Evolutionary conservation across 2,797 vertebrate genomes (phyloP), one percentile per base, ranked within the genome.

Genomic region (Sebastes steindachneri): DNA sequence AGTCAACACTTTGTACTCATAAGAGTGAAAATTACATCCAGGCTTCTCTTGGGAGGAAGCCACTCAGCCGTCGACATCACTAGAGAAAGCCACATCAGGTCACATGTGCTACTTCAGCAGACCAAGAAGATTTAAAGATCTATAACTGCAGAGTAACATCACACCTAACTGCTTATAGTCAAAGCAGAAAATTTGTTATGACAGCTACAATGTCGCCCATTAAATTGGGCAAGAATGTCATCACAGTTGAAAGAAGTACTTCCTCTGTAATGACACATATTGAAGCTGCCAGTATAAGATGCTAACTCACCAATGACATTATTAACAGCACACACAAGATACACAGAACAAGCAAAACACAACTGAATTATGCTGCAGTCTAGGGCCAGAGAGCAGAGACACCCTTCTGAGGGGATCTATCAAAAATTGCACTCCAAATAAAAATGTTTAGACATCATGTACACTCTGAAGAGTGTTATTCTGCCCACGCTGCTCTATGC

Each of bases 341-440:
- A 51, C 48, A 71, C 26, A 68, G 7, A 64, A 45, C 48, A 75
- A 66, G 59, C 68, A 76, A 79, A 82, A 82, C 10, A 62, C 48
- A 87, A 64, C 23, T 1, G 35, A 70, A 77, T 62, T 68, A 68
- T 62, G 23, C 83, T 69, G 58, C 19, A 83, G 58, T 67, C 71
- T 45, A 59, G 63, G 29, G 53, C 78, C 86, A 91, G 84, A 85
- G 60, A 89, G 79, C 59, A 69, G 41, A 59, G 70, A 68, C 60
- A 58, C n/a, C 4, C 31, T 19, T 19, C 11, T 29, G 2, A 65
- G 53, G 73, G 25, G 19, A 48, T 86, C 68, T 60, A 76, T 83
- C 54, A 31, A 81, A 53, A 75, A 83, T 73, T 66, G 79, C 29
- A 76, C 51, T 84, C 37, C 11, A 79, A 82, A 84, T 62, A 57